Percentiles rank a stretch among this genome's conserved stretches.
Evolutionary conservation across 1,140 invertebrate species (phyloP).

Genomic region (Cecropterus lyciades): DNA sequence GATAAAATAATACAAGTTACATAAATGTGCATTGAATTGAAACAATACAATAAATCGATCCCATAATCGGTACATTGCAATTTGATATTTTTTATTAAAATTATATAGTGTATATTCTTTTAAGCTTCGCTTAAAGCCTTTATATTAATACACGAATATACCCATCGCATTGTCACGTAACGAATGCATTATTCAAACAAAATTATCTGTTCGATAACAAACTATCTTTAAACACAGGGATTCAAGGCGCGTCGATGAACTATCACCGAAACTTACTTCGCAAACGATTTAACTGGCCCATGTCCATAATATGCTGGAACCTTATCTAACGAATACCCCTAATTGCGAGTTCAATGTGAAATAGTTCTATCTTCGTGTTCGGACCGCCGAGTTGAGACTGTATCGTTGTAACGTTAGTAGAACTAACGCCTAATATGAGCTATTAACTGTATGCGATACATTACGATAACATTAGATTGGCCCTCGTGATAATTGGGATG

Average conservation of each 20-base stretch:
- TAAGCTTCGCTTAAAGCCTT: background rate
- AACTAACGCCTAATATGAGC: conserved; percentile 49
- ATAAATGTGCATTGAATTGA: no score
- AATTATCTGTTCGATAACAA: conserved; percentile 17
- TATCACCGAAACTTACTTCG: conserved; percentile 41
- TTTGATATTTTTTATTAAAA: no score
- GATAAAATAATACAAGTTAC: no score
- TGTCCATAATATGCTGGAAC: conserved; percentile 43
- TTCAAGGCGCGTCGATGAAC: conserved; percentile 28
- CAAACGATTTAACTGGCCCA: conserved; percentile 48
- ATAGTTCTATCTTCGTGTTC: conserved; percentile 8
- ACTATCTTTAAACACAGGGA: background rate
- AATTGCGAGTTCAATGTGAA: conserved; percentile 26
- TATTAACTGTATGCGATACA: conserved; percentile 52
- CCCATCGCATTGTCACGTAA: conserved; percentile 18
- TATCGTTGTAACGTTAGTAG: conserved; percentile 18
- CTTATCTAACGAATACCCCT: conserved; percentile 35
- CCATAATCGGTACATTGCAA: no score
- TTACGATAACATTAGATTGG: conserved; percentile 61
- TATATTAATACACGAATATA: background rate
- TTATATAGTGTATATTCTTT: no score
- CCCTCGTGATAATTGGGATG: conserved; percentile 49
- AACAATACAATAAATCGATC: no score
- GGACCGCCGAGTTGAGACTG: conserved; percentile 9
- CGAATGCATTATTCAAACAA: conserved; percentile 14